Evolutionary conservation across 2,797 vertebrate species (phyloP).

Genomic region (Molossus molossus): DNA sequence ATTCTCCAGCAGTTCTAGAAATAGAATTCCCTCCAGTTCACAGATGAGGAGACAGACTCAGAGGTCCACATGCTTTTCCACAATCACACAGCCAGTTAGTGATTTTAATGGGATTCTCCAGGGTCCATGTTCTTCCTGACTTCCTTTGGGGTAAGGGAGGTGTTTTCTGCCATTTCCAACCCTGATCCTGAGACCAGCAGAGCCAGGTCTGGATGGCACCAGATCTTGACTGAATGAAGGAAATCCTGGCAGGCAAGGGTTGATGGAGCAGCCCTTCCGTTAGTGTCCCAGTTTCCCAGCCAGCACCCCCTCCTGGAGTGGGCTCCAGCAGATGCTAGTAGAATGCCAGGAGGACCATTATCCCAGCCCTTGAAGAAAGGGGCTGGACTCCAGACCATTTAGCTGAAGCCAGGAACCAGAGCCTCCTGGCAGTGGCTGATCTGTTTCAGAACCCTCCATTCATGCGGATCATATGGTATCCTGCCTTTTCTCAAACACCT

Average conservation of each 20-base stretch:
- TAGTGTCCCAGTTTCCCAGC: conserved; percentile 76
- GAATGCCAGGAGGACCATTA: conserved; percentile 26
- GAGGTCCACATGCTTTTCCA: neutral
- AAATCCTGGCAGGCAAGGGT: conserved; percentile 46
- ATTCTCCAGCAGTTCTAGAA: neutral
- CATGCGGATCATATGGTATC: neutral
- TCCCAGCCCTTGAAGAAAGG: conserved; percentile 57
- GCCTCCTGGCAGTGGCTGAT: conserved; percentile 42
- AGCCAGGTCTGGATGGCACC: conserved; percentile 11
- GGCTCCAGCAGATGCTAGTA: neutral
- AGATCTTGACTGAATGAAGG: neutral
- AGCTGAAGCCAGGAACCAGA: conserved; percentile 52
- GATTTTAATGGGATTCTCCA: neutral
- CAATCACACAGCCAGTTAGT: neutral
- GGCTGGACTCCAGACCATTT: conserved; percentile 50
- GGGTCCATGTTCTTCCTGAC: neutral
- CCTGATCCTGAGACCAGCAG: neutral
- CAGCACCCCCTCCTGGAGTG: neutral
- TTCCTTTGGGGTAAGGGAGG: neutral
- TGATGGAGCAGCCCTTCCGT: neutral
- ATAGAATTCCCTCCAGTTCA: neutral
- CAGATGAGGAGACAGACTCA: conserved; percentile 5
- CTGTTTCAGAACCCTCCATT: conserved; percentile 28
- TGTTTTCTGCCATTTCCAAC: neutral
- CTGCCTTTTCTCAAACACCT: conserved; percentile 7